Base-by-base conservation (phyloP, 2,113 vertebrate species). In the Dasyornis broadbenti region DNA sequence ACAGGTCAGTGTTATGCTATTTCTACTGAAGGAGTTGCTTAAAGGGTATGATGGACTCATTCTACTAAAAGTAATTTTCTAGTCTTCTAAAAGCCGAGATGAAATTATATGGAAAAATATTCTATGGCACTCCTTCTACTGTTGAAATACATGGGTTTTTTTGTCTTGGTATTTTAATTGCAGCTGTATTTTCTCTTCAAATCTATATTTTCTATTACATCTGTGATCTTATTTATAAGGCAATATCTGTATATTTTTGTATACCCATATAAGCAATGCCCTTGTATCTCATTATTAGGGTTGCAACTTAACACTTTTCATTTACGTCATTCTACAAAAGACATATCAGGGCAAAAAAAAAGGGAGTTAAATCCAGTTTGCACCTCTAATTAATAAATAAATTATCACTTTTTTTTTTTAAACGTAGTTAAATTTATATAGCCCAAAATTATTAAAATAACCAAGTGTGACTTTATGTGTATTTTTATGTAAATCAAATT, bases 301-400 rank as follows among this genome's bases (percentile, higher is more conserved):
- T 84, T 81, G 44, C 27, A 45, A 26, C 4, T 40, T 61, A 39
- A 22, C 53, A 35, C 2, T 65, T 77, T 60, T 61, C 5, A 45
- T 71, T 81, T 54, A 35, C 35, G 4, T n/a, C 7, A 35, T 81
- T 87, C 23, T 61, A 18, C 15, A 53, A 65, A 78, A 82, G 13
- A 78, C 2, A 13, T 42, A 52, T 42, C 1, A 3, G 22, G 13
- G 2, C 0, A 7, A 20, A 23, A 23, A 16, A 44, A 28, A 35
- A 33, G 3, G 2, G 10, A 33, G 1, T 86, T 33, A 56, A 78
- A 50, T 71, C 20, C 1, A 22, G 16, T 79, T 76, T 47, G 12
- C 6, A 4, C 13, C 20, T 83, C 10, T 52, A 77, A 60, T 45
- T 64, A 53, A 13, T 76, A 75, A 88, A 47, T 26, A 13, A 56